A percentile compares a stretch with the other conserved stretches of the same genome.
Conservation (phyloP, 2,113 vertebrate genomes). For the Mellivora capensis region DNA sequence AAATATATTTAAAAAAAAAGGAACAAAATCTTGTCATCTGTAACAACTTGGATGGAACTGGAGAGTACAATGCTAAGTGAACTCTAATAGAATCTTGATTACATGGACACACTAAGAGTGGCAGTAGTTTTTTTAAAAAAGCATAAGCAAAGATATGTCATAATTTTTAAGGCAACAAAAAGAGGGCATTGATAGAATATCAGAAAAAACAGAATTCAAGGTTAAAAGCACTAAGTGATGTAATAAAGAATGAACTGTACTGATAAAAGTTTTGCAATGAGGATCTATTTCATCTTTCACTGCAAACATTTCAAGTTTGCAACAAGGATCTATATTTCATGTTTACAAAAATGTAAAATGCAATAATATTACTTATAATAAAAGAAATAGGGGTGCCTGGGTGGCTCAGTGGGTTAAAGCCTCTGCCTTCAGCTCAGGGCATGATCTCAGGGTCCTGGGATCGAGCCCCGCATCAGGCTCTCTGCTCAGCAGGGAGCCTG, state of each 20-base stretch:
- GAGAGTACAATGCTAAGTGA: no score
- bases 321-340: neutral
- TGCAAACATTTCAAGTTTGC: neutral
- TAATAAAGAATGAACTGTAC: neutral
- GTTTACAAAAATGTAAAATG: neutral
- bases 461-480: no score
- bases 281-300: neutral
- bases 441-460: no score
- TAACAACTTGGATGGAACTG: no score
- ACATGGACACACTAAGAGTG: neutral
- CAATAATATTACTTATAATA: neutral
- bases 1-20: no score
- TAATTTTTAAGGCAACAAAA: neutral
- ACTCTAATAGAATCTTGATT: neutral
- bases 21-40: no score
- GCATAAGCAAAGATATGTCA: neutral
- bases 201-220: neutral
- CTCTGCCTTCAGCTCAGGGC: no score
- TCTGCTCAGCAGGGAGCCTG: no score
- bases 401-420: no score
- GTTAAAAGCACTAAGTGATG: neutral
- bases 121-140: neutral
- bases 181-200: neutral
- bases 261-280: neutral
- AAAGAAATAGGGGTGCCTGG: neutral